Evolutionary conservation across 2,888 invertebrate species (phyloP), one percentile per base, ranked within the genome.

Genomic region (Apamea anceps): DNA sequence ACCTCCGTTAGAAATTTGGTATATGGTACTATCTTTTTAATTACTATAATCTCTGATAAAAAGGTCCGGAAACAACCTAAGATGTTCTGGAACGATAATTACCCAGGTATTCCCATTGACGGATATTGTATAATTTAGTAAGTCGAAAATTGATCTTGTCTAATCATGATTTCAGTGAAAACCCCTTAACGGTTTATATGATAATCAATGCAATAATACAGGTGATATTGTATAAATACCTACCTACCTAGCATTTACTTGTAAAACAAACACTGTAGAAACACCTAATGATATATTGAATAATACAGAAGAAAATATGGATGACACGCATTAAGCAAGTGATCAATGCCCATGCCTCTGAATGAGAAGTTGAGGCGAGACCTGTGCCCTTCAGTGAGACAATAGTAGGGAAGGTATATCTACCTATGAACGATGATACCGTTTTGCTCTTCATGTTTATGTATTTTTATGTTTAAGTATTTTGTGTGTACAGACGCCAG

Each of bases 31-130:
- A 88, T 88, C 68, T 75, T 73, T 80, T 78, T 89, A 89, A 87
- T 57, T 57, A 57, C 57, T 57, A 92, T 92, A 89, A 91, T 90
- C 85, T 84, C 12, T 37, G 92, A 92, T 92, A 86, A 72, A 54
- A 74, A 12, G 60, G 57, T 72, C 74, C 80, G 79, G 87, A 89
- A 87, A 88, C 75, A 87, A 72, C 13, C 48, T 63, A 5, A 42
- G 77, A 81, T 73, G 42, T 72, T 66, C n/a, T 45, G 13, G 10
- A 48, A 42, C 2, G 75, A 84, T 75, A 62, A 57, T 32, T 57
- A 25, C 76, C 15, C 66, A 73, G 7, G 45, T 73, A 84, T 32
- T 65, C 68, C 18, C 21, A 51, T 48, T 72, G 15, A 54, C 1
- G 1, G 42, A 65, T 13, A 75, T 37, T 37, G 37, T 37, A 37